Base-by-base conservation (phyloP, 2,113 vertebrate species). In the Planiliza haematocheilus region DNA sequence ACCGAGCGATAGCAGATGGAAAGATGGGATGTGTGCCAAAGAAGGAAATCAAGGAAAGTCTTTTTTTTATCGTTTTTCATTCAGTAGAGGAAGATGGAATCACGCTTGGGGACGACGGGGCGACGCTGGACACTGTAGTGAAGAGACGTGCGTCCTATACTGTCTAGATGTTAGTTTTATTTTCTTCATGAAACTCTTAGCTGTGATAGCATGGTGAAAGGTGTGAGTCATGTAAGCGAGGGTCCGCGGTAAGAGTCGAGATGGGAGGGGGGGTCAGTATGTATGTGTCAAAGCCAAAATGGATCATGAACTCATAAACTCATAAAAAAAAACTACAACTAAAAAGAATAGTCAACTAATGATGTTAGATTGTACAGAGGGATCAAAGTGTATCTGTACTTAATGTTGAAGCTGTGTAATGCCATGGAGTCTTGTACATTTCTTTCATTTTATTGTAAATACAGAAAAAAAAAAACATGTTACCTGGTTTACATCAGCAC, bases 401-500 rank as follows among this genome's bases (percentile, higher is more conserved):
- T 93, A 94, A 92, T 96, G 95, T 97, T 91, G 86, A 91, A 94
- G 91, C 94, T 95, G 95, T 93, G 87, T 96, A 94, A 88, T 93
- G 94, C 94, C 96, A 94, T 94, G 88, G 87, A 94, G 93, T 96
- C 94, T 93, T 98, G 97, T 99, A 98, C 94, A 98, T 98, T 97
- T 95, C 91, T 93, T 94, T 94, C 24, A 88, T 95, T 94, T 94
- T 94, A 90, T 92, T 99, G 97, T 99, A 98, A 97, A 99, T 98
- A 97, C 89, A 92, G 91, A 93, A 89, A 83, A 78, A 75, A 59
- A 82, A 75, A 48, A 88, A 81, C 94, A 93, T 92, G 93, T 95
- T 94, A 94, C 92, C 70, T 94, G 91, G 93, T 94, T 95, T 94
- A 93, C 81, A 95, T 95, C 94, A 95, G 95, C 95, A 93, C 95